A percentile compares a stretch with the other conserved stretches of the same genome.
Conservation (phyloP, 2,797 vertebrate species). For the Lacerta viridis region DNA sequence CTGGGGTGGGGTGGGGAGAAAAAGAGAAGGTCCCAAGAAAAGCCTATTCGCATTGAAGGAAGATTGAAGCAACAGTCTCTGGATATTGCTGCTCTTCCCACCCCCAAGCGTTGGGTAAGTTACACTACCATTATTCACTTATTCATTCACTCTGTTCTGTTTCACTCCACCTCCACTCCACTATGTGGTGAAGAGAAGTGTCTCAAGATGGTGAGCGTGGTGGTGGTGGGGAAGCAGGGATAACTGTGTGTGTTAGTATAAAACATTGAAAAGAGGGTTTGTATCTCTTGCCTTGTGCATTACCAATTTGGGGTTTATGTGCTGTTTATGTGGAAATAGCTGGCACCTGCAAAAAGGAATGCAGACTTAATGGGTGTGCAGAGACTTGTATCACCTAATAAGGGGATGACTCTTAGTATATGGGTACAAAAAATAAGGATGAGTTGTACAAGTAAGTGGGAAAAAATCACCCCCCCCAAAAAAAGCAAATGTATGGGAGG, state of each 20-base stretch:
- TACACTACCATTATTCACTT: constrained; percentile 54
- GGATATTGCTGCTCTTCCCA: constrained; percentile 38
- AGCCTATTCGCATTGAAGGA: constrained; percentile 37
- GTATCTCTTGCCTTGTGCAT: not conserved
- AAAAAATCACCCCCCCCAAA: not conserved
- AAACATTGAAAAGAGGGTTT: not conserved
- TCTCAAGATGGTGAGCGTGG: constrained; percentile 36
- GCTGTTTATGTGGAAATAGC: not conserved
- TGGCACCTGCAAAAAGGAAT: not conserved
- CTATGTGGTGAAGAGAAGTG: constrained; percentile 50
- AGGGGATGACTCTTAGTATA: too few species aligned
- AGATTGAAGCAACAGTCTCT: constrained; percentile 53
- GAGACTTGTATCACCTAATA: constrained; percentile 25
- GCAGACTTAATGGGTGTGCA: constrained; percentile 5
- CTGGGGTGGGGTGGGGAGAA: constrained; percentile 40
- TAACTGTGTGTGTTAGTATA: constrained; percentile 17
- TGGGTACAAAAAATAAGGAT: not conserved
- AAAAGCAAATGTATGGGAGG: not conserved
- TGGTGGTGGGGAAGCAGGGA: constrained; percentile 60
- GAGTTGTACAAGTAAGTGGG: constrained; percentile 40
- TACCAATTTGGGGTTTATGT: not conserved
- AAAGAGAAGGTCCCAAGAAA: not conserved
- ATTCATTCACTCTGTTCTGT: constrained; percentile 44
- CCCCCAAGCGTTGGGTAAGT: constrained; percentile 67
- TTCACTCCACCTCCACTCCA: constrained; percentile 51